A percentile compares a stretch with the other conserved stretches of the same genome.
phyloP scores from a whole-genome alignment of 2,113 vertebrate genomes.

The Alectura lathami region DNA sequence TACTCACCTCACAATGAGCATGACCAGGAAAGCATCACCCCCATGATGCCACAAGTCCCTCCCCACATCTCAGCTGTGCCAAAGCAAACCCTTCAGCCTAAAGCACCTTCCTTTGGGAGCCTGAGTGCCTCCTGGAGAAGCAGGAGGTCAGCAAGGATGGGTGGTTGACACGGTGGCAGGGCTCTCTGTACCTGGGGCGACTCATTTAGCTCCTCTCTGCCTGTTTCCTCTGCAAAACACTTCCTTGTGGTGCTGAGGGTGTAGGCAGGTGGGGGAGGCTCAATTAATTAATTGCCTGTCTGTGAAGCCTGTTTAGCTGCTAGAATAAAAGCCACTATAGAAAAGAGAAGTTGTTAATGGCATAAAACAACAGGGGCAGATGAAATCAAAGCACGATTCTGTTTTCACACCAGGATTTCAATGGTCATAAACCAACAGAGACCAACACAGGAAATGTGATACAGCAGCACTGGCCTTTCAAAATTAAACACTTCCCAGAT shows the following conservation, averaged over 20 bases:
- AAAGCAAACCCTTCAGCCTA: background rate
- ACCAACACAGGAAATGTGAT: background rate
- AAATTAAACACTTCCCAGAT: conserved; percentile 20
- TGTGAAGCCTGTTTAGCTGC: conserved; percentile 56
- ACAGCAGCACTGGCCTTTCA: background rate
- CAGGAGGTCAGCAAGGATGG: background rate
- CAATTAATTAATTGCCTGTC: conserved; percentile 65
- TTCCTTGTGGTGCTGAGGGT: background rate
- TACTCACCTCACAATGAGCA: background rate
- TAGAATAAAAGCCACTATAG: conserved; percentile 47
- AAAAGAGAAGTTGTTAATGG: conserved; percentile 37
- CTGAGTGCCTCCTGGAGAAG: background rate
- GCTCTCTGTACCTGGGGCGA: background rate
- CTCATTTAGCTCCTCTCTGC: background rate
- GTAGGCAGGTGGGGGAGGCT: conserved; percentile 30
- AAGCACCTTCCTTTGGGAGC: background rate
- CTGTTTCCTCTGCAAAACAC: conserved; percentile 4
- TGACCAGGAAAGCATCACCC: background rate
- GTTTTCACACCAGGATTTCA: conserved; percentile 51
- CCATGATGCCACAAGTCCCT: rapidly evolving
- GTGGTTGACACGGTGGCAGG: rapidly evolving
- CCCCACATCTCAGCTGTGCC: background rate
- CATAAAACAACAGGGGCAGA: conserved; percentile 43
- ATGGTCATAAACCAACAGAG: conserved; percentile 45
- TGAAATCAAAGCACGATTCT: conserved; percentile 40